phyloP scores from a whole-genome alignment of 1,140 invertebrate species.

The Bathynomus jamesi region DNA sequence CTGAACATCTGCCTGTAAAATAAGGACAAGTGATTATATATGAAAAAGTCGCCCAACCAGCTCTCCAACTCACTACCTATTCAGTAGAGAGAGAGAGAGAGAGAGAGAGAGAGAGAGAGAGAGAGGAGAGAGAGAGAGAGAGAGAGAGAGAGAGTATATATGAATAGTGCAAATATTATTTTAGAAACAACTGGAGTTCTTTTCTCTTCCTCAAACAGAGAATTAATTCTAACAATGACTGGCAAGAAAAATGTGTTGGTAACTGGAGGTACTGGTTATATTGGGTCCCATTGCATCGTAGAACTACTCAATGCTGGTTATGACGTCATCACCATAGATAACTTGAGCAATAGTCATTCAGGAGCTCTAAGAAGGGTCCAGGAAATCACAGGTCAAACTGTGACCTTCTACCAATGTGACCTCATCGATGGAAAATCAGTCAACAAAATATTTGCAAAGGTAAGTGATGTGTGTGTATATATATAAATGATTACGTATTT shows the following conservation, averaged over 20 bases:
- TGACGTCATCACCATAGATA: conserved; percentile 72
- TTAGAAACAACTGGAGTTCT: too few species aligned
- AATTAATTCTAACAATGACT: too few species aligned
- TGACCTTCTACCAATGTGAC: conserved; percentile 71
- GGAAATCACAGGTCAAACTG: conserved; percentile 66
- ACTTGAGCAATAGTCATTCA: conserved; percentile 57
- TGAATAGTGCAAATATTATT: too few species aligned
- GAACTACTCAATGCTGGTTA: conserved; percentile 70
- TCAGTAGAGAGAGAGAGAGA: too few species aligned
- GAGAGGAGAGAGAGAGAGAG: too few species aligned
- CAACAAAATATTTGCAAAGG: conserved; percentile 63
- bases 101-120: too few species aligned
- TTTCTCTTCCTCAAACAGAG: too few species aligned
- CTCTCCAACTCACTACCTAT: too few species aligned
- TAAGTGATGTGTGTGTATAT: conserved; percentile 39
- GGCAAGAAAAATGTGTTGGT: conserved; percentile 52
- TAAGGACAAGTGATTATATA: too few species aligned
- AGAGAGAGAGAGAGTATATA: too few species aligned
- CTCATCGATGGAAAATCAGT: conserved; percentile 59
- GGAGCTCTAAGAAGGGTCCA: conserved; percentile 61
- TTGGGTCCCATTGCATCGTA: conserved; percentile 89
- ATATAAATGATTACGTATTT: conserved; percentile 2
- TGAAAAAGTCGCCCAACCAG: too few species aligned
- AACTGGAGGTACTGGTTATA: conserved; percentile 95
- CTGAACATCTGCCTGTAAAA: too few species aligned